These are phyloP conservation scores for Tenrec ecaudatus DNA, from an alignment of 2,113 vertebrate species.

Conservation along the genomic window DNA sequence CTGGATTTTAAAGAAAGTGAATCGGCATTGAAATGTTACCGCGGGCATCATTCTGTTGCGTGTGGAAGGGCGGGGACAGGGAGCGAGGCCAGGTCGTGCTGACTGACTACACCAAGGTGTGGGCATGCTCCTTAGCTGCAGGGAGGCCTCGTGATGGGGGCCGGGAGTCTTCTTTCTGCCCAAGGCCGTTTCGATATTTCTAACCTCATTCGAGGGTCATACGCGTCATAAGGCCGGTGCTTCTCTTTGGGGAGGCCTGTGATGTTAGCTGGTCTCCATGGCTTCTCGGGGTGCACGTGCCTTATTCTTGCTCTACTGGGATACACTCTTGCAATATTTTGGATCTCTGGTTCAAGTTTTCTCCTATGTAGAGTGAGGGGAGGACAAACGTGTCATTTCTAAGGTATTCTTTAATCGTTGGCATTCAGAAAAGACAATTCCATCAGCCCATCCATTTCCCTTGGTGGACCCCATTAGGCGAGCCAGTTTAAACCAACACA, in stretches of 20 bases:
- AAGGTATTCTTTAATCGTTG: not conserved
- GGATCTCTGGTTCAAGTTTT: not conserved
- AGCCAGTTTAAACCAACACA: conserved; percentile 41
- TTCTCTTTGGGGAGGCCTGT: no score
- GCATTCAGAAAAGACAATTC: not conserved
- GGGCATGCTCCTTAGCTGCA: not conserved
- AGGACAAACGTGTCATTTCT: not conserved
- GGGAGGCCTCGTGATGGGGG: not conserved
- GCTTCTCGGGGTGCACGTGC: no score
- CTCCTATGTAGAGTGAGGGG: conserved; percentile 8
- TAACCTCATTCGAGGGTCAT: no score
- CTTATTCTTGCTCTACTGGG: not conserved
- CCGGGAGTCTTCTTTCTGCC: no score
- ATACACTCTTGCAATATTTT: not conserved
- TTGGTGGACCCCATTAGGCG: conserved; percentile 29
- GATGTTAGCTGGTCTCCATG: no score
- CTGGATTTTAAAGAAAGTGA: conserved; percentile 64
- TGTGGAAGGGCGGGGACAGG: conserved; percentile 59
- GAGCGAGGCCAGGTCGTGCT: conserved; percentile 19
- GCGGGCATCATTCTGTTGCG: conserved; percentile 67
- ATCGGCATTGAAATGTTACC: conserved; percentile 79
- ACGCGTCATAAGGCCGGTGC: no score
- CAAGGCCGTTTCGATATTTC: no score
- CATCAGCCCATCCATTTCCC: not conserved
- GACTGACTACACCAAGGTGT: not conserved